A percentile compares a stretch with the other conserved stretches of the same genome.
These are phyloP conservation scores for Campoletis sonorensis DNA, from an alignment of 1,140 invertebrate species.

Conservation along the genomic window DNA sequence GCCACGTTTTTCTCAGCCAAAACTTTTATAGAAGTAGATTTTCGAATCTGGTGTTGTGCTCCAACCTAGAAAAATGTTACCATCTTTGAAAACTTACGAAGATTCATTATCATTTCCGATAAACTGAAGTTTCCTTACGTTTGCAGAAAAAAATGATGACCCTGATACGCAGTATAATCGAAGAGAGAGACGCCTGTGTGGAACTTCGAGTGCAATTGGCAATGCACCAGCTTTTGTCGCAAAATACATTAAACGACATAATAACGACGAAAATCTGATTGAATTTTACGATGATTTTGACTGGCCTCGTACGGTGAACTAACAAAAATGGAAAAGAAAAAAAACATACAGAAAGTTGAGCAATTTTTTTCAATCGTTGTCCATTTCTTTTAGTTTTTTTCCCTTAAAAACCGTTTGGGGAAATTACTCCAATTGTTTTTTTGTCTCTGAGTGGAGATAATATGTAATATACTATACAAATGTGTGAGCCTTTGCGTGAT, in stretches of 20 bases:
- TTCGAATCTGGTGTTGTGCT: not conserved
- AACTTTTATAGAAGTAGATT: not conserved
- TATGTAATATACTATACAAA: conserved; percentile 28
- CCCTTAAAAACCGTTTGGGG: not conserved
- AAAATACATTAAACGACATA: conserved; percentile 59
- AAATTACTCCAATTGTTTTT: not conserved
- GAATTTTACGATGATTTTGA: not conserved
- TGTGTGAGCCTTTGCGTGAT: conserved; percentile 19
- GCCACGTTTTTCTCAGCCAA: not conserved
- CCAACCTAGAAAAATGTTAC: not conserved
- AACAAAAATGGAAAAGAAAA: not conserved
- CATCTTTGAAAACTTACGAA: too few species aligned
- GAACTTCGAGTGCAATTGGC: conserved; percentile 82
- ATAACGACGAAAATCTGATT: conserved; percentile 48
- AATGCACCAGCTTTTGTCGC: conserved; percentile 76
- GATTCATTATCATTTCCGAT: not conserved
- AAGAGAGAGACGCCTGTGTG: conserved; percentile 82
- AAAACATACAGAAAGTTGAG: conserved; percentile 18
- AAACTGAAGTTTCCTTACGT: not conserved
- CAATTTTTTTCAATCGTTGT: not conserved
- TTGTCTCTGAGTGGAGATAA: conserved; percentile 11
- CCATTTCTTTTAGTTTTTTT: conserved; percentile 27
- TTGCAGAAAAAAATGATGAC: conserved; percentile 79
- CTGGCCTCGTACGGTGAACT: conserved; percentile 18
- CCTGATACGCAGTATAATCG: conserved; percentile 80